These are phyloP conservation scores for Malurus splendens DNA, from an alignment of 2,797 vertebrate species.

Conservation along the genomic window DNA sequence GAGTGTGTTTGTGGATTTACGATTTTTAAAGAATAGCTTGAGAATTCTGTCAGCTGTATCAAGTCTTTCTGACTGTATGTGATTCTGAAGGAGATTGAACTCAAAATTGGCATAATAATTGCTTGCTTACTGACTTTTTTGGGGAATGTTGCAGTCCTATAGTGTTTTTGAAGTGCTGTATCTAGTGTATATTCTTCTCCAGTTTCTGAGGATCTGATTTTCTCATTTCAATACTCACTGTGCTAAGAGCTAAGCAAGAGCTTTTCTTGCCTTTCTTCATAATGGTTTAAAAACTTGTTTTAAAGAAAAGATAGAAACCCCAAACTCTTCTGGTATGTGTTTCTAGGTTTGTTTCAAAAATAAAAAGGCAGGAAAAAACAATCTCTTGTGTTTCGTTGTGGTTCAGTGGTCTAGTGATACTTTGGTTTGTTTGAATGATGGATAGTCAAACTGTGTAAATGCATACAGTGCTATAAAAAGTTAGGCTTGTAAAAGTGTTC, in stretches of 20 bases:
- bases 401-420: neutral
- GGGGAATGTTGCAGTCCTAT: neutral
- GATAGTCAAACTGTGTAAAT: neutral
- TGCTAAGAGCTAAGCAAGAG: neutral
- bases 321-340: neutral
- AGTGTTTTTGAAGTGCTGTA: neutral
- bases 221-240: neutral
- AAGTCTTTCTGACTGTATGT: neutral
- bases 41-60: neutral
- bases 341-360: neutral
- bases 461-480: neutral
- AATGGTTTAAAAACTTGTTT: neutral
- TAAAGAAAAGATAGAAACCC: neutral
- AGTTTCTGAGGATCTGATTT: neutral
- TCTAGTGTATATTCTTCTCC: neutral
- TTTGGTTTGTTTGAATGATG: neutral
- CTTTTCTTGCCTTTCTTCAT: neutral
- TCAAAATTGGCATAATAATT: neutral
- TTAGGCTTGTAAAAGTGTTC: fast-evolving
- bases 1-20: neutral
- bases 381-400: neutral
- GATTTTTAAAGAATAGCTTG: neutral
- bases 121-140: neutral
- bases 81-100: neutral
- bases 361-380: neutral